Base-by-base conservation (phyloP, 2,113 vertebrate species). In the Petaurus breviceps region DNA sequence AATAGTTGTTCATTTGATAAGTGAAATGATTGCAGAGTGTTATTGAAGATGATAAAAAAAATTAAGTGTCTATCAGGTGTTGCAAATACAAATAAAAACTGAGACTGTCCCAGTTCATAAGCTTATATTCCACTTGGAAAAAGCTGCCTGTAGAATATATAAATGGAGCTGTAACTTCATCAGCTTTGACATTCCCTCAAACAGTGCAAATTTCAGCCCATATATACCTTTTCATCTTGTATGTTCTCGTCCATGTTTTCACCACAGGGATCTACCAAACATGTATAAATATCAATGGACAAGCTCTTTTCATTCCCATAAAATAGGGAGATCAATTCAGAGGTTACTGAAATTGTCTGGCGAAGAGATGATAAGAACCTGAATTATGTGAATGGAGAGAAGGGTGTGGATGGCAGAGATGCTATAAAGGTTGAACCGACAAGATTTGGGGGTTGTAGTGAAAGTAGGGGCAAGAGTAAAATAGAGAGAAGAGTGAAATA, bases 1-100 rank as follows among this genome's bases (percentile, higher is more conserved):
- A 92, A 19, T 52, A 93, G 1, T 8, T 92, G 37, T 54, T 84
- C 22, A 37, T 54, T 96, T 16, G 93, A 95, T 91, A 61, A 77
- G 57, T 51, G 4, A 92, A 9, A 92, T 55, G 19, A 55, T 89
- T 31, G 94, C n/a, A 47, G 84, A 89, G 96, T 61, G 10, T 19
- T 49, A 0, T 89, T 93, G 22, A 52, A 5, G 16, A 1, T 68
- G 2, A 68, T 68, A 37, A 68, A 68, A 68, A 61, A 12, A 10
- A 57, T 28, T 61, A 61, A 61, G 31, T 68, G 14, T 31, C 57
- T 61, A 61, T 3, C 28, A 61, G 28, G 5, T 68, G 3, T 68
- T 68, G 61, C 37, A 31, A 14, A 68, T 37, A 68, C 4, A 16
- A 68, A 68, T 31, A 37, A 68, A 68, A 68, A 37, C 3, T 61